phyloP scores from a whole-genome alignment of 2,888 invertebrate species.

The Bruchidius siliquastri region DNA sequence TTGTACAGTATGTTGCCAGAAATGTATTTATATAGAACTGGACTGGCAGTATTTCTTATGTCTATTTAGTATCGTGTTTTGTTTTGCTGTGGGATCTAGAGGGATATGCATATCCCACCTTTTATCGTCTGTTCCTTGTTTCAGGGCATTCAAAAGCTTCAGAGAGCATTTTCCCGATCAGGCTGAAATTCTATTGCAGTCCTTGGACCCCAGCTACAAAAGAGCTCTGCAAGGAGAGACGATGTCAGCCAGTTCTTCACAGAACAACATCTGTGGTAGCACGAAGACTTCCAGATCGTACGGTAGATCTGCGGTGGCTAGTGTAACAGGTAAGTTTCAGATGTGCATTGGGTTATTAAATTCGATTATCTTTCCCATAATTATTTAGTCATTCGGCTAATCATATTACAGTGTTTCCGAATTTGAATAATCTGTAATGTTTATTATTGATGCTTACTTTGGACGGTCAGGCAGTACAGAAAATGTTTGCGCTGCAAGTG shows the following conservation, averaged over 20 bases:
- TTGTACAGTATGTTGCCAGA: neutral
- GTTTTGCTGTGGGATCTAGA: no score
- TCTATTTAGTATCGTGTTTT: no score
- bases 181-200: conserved; percentile 77
- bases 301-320: conserved; percentile 38
- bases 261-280: conserved; percentile 49
- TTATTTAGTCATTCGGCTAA: no score
- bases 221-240: conserved; percentile 56
- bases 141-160: conserved; percentile 86
- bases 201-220: conserved; percentile 75
- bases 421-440: no score
- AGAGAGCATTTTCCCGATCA: conserved; percentile 85
- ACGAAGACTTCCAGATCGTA: conserved; percentile 44
- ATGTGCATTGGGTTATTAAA: no score
- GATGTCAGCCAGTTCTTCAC: conserved; percentile 55
- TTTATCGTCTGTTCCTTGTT: conserved; percentile 17
- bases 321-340: conserved; percentile 46
- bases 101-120: no score
- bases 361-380: no score
- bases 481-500: conserved; percentile 50
- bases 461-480: conserved; percentile 53
- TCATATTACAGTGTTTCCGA: no score
- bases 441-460: neutral
- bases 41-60: no score
- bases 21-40: no score